Conservation (phyloP, 2,888 invertebrate species). For the Drosophila fulvimacula region DNA sequence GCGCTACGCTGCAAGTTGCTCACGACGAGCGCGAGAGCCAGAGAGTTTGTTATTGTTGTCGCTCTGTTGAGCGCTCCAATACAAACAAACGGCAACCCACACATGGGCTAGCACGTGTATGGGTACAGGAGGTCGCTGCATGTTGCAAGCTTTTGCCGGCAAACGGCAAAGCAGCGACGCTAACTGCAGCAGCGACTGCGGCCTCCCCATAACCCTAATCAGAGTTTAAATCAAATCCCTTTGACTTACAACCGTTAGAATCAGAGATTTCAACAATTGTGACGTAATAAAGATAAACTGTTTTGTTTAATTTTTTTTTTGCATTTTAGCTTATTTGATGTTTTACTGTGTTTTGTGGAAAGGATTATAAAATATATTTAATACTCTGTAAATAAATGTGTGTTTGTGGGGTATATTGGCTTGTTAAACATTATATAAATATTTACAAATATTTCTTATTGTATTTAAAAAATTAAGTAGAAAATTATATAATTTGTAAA, state of each 20-base stretch:
- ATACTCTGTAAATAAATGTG: too few relatives aligned
- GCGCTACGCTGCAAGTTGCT: slow-evolving; percentile 13
- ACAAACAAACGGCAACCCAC: slow-evolving; percentile 27
- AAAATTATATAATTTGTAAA: too few relatives aligned
- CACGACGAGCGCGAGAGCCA: slow-evolving; percentile 12
- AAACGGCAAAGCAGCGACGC: slow-evolving; percentile 43
- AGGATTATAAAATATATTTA: too few relatives aligned
- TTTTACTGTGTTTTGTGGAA: too few relatives aligned
- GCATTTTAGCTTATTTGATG: too few relatives aligned
- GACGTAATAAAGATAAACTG: not conserved
- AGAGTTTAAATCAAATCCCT: slow-evolving; percentile 8
- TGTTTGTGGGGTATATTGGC: too few relatives aligned
- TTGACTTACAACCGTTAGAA: slow-evolving; percentile 7
- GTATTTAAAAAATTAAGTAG: too few relatives aligned
- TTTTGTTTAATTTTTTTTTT: not conserved
- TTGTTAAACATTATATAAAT: too few relatives aligned
- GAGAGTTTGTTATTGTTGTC: slow-evolving; percentile 44
- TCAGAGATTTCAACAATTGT: not conserved
- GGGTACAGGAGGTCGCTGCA: slow-evolving; percentile 41
- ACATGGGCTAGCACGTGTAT: slow-evolving; percentile 11
- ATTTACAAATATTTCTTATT: not conserved
- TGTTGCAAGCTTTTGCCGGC: slow-evolving; percentile 63
- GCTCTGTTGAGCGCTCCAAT: slow-evolving; percentile 24
- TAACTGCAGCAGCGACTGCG: slow-evolving; percentile 33
- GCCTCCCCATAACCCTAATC: slow-evolving; percentile 18